phyloP scores from a whole-genome alignment of 2,888 invertebrate genomes.

The Volucella inanis region DNA sequence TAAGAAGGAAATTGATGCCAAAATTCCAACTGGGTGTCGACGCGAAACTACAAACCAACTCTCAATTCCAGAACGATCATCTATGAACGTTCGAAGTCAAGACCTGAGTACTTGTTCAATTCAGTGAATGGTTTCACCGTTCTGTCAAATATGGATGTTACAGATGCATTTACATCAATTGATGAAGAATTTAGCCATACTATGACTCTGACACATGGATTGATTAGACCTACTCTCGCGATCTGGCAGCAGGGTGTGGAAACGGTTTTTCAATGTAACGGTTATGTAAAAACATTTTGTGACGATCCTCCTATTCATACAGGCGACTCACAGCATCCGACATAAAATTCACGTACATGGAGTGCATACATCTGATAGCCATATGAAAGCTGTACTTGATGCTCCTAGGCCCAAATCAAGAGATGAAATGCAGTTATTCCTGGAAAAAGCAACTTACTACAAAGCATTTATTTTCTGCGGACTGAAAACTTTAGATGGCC shows the following conservation, averaged over 20 bases:
- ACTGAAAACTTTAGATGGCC: slow-evolving; percentile 18
- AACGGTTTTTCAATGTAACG: slow-evolving; percentile 19
- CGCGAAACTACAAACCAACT: slow-evolving; percentile 56
- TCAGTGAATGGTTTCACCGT: slow-evolving; percentile 34
- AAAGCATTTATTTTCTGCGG: slow-evolving; percentile 11
- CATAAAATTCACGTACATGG: slow-evolving; percentile 49
- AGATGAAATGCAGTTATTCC: slow-evolving; percentile 58
- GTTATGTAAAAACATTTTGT: slow-evolving; percentile 11
- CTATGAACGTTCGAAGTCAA: slow-evolving; percentile 52
- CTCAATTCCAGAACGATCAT: slow-evolving; percentile 54
- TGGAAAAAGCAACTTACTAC: slow-evolving; percentile 42
- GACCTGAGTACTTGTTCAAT: slow-evolving; percentile 44
- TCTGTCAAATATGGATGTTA: slow-evolving; percentile 35
- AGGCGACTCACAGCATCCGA: slow-evolving; percentile 22
- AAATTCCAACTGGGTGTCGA: slow-evolving; percentile 60
- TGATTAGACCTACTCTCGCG: slow-evolving; percentile 7
- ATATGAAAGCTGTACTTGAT: slow-evolving; percentile 13
- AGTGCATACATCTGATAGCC: slow-evolving; percentile 45
- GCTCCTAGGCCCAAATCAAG: neutral
- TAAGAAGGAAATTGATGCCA: slow-evolving; percentile 35
- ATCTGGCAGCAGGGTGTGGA: slow-evolving; percentile 18
- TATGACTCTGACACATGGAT: too few species aligned
- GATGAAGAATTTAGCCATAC: slow-evolving; percentile 2
- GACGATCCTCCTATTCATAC: slow-evolving; percentile 33
- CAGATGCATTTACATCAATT: slow-evolving; percentile 31